A percentile compares a stretch with the other conserved stretches of the same genome.
These are phyloP conservation scores for Lucilia cuprina DNA, from an alignment of 1,140 invertebrate genomes.

Conservation along the genomic window DNA sequence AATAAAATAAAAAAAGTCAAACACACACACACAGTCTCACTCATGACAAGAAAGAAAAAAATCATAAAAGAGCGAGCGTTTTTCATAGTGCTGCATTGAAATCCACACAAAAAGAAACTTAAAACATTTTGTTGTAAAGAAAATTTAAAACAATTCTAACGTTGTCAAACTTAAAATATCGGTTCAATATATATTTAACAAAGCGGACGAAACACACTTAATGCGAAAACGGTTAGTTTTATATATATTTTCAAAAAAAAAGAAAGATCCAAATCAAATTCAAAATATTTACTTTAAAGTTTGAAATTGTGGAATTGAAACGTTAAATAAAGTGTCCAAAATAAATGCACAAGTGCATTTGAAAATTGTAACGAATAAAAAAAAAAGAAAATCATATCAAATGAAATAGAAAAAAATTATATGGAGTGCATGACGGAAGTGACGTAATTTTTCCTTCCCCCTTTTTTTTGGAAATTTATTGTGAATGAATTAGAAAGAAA, in stretches of 20 bases:
- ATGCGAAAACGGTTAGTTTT: not conserved
- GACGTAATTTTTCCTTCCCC: conserved; percentile 36
- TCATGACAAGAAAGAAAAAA: not conserved
- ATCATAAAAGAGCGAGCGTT: not conserved
- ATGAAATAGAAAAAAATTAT: conserved; percentile 24
- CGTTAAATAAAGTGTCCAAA: not conserved
- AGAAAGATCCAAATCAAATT: not conserved
- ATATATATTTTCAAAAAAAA: not conserved
- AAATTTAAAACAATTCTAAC: not conserved
- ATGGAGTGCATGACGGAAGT: conserved; percentile 35
- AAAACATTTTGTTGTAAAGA: not conserved
- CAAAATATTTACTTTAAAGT: not conserved
- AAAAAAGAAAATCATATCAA: conserved; percentile 18
- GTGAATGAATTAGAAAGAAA: conserved; percentile 18
- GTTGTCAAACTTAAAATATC: not conserved
- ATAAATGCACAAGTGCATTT: conserved; percentile 21
- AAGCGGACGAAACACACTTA: not conserved
- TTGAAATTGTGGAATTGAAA: not conserved
- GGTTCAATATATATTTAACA: not conserved
- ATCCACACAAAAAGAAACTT: not conserved
- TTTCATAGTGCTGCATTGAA: conserved; percentile 6
- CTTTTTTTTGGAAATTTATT: not conserved
- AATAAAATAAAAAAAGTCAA: not conserved
- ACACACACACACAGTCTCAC: not conserved
- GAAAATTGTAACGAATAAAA: conserved; percentile 20